Evolutionary conservation across 2,888 invertebrate genomes (phyloP).

Genomic region (Rutpela maculata): DNA sequence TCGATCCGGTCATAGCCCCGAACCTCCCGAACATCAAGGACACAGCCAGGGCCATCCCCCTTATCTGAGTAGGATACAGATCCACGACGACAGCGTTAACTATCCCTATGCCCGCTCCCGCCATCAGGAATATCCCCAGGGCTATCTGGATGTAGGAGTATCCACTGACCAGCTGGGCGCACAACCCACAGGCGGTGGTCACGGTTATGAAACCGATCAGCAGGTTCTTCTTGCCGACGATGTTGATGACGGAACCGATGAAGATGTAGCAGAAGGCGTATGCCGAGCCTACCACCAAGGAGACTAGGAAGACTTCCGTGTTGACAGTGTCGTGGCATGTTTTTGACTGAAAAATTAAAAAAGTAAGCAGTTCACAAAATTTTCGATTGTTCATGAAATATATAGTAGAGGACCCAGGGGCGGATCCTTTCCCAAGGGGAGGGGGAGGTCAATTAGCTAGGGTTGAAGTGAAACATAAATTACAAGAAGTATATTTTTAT

Average conservation of each 20-base stretch:
- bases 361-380: neutral
- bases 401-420: too few species aligned
- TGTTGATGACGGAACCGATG: constrained; percentile 72
- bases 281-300: constrained; percentile 66
- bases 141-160: constrained; percentile 48
- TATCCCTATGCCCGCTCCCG: constrained; percentile 67
- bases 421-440: too few species aligned
- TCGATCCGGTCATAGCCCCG: constrained; percentile 75
- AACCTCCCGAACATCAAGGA: constrained; percentile 75
- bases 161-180: constrained; percentile 63
- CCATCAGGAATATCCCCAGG: constrained; percentile 66
- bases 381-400: neutral
- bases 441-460: too few species aligned
- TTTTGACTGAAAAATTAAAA: constrained; percentile 35
- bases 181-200: constrained; percentile 67
- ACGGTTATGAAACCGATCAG: constrained; percentile 62
- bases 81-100: constrained; percentile 72
- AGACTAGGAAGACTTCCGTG: constrained; percentile 67
- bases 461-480: too few species aligned
- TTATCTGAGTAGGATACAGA: constrained; percentile 71
- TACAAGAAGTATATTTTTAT: too few species aligned
- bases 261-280: constrained; percentile 67
- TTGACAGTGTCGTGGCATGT: constrained; percentile 68
- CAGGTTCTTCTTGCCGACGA: constrained; percentile 76
- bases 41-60: constrained; percentile 76